Base-by-base conservation (phyloP, 2,113 vertebrate genomes). In the Sphaerodactylus townsendi region DNA sequence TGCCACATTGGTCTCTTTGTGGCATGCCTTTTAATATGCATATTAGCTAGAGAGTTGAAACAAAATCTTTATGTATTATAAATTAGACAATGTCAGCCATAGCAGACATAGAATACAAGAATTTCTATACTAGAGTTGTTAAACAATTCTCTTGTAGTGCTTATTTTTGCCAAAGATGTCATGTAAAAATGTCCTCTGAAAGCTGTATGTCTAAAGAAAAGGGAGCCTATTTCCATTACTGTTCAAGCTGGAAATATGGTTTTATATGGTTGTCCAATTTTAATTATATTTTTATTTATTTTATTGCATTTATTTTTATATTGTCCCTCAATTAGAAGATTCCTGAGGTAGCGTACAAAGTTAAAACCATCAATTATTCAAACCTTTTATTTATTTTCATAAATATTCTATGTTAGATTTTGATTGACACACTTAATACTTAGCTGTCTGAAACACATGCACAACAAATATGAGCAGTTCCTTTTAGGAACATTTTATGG, bases 151-250 rank as follows among this genome's bases (percentile, higher is more conserved):
- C 78, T 65, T 68, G 6, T 0, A 0, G 72, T 7, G 4, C 75
- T 85, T 9, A 7, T 82, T 78, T 33, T 33, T 50, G 46, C 35
- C 21, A 50, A 79, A 86, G 7, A 86, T 76, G 7, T 84, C 0
- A 35, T 83, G 1, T 79, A 62, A 7, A 87, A 76, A 21, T 84
- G 35, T 30, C 46, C 64, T 82, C 79, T 85, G 30, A 88, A 62
- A 71, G 80, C 48, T 50, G 48, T 50, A 50, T 50, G 9, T 50
- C 48, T 50, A 50, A 50, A 11, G 13, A 14, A 50, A 50, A 50
- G 13, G 48, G 48, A 53, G 33, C 68, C 3, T 39, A 3, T 39
- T 70, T 8, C 48, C 48, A 50, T 50, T 50, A 39, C 68, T 39
- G 5, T 10, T 69, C 62, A 37, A 30, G 44, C 3, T 7, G 1